Evolutionary conservation across 2,797 vertebrate species (phyloP), one percentile per base, ranked within the genome.

Genomic region (Sebastes steindachneri): DNA sequence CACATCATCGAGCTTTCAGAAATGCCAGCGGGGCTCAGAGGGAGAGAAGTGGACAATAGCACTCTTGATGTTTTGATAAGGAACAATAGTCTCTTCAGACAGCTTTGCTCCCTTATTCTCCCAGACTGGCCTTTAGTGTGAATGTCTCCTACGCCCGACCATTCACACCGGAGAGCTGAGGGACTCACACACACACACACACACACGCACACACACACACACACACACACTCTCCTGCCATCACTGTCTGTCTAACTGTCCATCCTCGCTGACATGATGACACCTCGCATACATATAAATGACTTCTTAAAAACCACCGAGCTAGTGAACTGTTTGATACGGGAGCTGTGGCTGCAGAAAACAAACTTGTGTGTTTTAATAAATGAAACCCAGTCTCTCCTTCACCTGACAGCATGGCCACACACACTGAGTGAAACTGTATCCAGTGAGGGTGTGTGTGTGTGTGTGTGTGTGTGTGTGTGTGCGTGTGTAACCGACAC

Each of bases 31-130:
- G 80, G 75, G 73, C 86, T 90, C 93, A 86, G 83, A 91, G 92
- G 88, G 88, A 92, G 88, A 88, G 86, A 91, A 64, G 82, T 74
- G 89, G 77, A 96, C 94, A 96, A 96, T 91, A 81, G 92, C 79
- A 67, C 88, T 91, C 83, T 88, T 85, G 93, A 95, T 95, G 91
- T 95, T 93, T 87, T 78, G 94, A 96, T 96, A 96, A 92, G 88
- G 68, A 92, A 96, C 94, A 95, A 96, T 94, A 66, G 93, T 79
- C 79, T 92, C 91, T 87, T 93, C 92, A 93, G 95, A 95, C 94
- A 94, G 93, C 88, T 88, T 83, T 87, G 87, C 90, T 90, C 86
- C 85, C 87, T 78, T 89, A 82, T 90, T 92, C 86, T 89, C 88
- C 77, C 82, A 84, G 83, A 84, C 85, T 95, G 94, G 93, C 95